Evolutionary conservation across 2,113 vertebrate genomes (phyloP).

Genomic region (Proteles cristata): DNA sequence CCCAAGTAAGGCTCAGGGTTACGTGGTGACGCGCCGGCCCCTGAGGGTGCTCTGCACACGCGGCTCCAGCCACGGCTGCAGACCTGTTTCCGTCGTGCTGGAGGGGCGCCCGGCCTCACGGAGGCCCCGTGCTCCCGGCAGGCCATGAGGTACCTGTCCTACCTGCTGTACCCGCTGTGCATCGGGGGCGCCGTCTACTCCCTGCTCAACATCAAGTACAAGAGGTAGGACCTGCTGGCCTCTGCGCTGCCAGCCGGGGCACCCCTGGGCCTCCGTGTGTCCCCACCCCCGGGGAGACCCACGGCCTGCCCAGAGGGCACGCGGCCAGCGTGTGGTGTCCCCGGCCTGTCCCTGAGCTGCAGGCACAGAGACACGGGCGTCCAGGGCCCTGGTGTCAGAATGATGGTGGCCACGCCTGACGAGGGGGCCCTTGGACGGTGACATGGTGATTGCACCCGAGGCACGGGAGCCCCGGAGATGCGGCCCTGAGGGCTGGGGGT

Average conservation of each 20-base stretch:
- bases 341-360: background rate
- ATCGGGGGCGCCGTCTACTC: constrained; percentile 95
- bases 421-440: background rate
- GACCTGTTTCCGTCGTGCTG: background rate
- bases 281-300: too few species aligned
- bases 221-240: constrained; percentile 87
- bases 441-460: background rate
- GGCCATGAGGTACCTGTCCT: constrained; percentile 96
- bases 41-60: background rate
- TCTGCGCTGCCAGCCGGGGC: accelerated
- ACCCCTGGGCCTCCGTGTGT: accelerated
- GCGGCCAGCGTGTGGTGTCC: background rate
- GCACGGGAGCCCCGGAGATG: too few species aligned
- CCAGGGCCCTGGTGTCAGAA: background rate
- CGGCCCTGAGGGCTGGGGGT: background rate
- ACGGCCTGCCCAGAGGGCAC: background rate
- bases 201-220: constrained; percentile 94
- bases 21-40: accelerated
- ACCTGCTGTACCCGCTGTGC: constrained; percentile 95
- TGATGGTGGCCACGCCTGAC: background rate
- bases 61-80: background rate
- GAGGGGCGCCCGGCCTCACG: background rate
- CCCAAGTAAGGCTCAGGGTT: accelerated
- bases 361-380: background rate
- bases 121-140: constrained; percentile 72